Evolutionary conservation across 2,797 vertebrate genomes (phyloP), one percentile per base, ranked within the genome.

Genomic region (Tapera naevia): DNA sequence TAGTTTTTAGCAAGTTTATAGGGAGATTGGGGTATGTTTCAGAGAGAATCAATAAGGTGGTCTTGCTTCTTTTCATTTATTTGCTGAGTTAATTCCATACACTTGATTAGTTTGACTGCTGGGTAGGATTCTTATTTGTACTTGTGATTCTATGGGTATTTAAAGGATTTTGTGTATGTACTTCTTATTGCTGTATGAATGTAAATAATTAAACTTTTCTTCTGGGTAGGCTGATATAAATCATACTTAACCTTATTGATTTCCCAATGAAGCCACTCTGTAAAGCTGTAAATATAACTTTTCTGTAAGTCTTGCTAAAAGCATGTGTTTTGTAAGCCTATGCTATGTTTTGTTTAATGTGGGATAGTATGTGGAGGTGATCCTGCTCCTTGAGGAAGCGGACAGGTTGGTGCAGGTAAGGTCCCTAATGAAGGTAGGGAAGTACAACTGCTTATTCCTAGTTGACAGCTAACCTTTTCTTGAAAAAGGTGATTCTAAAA

Each of bases 391-490:
- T 33, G 74, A 80, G 71, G 69, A 88, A 92, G 41, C 2, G 1
- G 22, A 54, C 81, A 50, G 51, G 7, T 53, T 56, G 86, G 50
- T 67, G 39, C 89, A 97, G 97, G 97, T 97, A 97, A 97, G 96
- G 32, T 75, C 56, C 23, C 9, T 16, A 21, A 2, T 43, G 45
- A 70, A 78, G 25, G 10, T 33, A 46, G 54, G 54, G 25, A 80
- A 73, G 19, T n/a, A 17, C 27, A 60, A 13, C 54, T 61, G 32
- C 27, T 74, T 58, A 48, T 79, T 80, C 17, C 69, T 57, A 56
- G 37, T 73, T 60, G 37, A 41, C 9, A 71, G 37, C 41, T 58
- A 74, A 39, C 2, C 0, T 91, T 51, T 95, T 87, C 57, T 53
- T 95, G 56, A 46, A 58, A 83, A 62, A 58, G 78, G 73, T 89